phyloP scores from a whole-genome alignment of 2,888 invertebrate genomes.

The Acanthosepion lycidas region DNA sequence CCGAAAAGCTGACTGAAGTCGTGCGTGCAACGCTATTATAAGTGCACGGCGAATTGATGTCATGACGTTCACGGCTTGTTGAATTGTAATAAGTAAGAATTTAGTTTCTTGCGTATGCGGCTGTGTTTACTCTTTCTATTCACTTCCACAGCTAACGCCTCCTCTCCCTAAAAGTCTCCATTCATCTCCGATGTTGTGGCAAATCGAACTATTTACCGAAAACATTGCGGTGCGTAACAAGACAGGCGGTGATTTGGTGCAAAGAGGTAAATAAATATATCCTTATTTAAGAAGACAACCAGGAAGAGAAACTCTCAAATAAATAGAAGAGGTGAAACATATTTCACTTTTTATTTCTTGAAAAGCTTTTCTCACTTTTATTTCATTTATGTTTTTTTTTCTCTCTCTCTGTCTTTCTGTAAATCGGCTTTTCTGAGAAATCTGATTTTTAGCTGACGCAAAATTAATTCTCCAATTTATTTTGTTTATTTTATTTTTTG shows the following conservation, averaged over 20 bases:
- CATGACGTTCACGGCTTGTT: constrained; percentile 5
- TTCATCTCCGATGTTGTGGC: constrained; percentile 16
- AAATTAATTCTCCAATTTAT: background rate
- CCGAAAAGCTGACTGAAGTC: background rate
- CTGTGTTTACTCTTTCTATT: background rate
- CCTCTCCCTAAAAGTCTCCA: background rate
- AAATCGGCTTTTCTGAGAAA: too few species aligned
- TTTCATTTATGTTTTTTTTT: background rate
- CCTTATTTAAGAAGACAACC: background rate
- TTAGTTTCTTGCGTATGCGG: background rate
- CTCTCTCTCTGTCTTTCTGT: background rate
- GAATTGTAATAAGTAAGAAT: background rate
- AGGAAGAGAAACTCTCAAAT: background rate
- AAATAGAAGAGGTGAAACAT: background rate
- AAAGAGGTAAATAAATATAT: background rate
- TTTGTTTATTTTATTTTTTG: background rate
- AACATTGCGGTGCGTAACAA: background rate
- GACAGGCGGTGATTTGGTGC: constrained; percentile 18
- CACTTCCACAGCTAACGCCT: background rate
- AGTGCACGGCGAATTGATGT: background rate
- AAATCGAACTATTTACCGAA: background rate
- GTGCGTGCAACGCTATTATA: constrained; percentile 3
- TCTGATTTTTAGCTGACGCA: background rate
- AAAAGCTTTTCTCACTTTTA: background rate
- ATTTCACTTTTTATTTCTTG: background rate